Conservation (phyloP, 2,113 vertebrate species). For the Rhegmatorhina hoffmannsi region DNA sequence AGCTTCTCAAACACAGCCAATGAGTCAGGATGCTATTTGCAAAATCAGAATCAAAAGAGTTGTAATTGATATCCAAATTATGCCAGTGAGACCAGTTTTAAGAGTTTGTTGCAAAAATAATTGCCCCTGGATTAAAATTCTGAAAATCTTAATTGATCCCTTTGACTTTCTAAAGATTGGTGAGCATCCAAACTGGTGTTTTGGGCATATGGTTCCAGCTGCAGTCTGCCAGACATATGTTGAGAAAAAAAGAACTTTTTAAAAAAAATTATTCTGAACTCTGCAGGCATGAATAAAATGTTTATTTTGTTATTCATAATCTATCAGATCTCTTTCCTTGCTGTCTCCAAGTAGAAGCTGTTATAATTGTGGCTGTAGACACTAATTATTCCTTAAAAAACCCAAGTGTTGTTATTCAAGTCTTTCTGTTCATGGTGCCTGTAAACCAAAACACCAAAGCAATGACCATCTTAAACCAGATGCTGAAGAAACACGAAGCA, state of each 20-base stretch:
- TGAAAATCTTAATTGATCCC: background rate
- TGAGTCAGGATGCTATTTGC: background rate
- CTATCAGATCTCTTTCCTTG: background rate
- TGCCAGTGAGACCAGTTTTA: background rate
- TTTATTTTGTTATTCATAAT: background rate
- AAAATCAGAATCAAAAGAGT: background rate
- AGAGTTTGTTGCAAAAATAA: background rate
- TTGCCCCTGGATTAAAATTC: background rate
- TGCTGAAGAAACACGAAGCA: background rate
- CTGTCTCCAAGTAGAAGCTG: background rate
- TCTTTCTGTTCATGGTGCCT: background rate
- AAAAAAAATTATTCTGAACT: background rate
- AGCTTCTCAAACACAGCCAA: background rate
- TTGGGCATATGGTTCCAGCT: background rate
- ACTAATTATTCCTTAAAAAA: background rate
- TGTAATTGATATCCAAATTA: background rate
- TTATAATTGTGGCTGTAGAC: background rate
- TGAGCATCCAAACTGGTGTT: background rate
- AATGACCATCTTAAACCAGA: background rate
- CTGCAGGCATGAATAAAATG: background rate
- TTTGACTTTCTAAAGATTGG: background rate
- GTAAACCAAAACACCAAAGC: background rate
- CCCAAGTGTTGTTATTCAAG: background rate
- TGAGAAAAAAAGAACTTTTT: background rate
- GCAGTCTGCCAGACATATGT: background rate